Conservation (phyloP, 1,140 invertebrate genomes). For the Lerema accius region DNA sequence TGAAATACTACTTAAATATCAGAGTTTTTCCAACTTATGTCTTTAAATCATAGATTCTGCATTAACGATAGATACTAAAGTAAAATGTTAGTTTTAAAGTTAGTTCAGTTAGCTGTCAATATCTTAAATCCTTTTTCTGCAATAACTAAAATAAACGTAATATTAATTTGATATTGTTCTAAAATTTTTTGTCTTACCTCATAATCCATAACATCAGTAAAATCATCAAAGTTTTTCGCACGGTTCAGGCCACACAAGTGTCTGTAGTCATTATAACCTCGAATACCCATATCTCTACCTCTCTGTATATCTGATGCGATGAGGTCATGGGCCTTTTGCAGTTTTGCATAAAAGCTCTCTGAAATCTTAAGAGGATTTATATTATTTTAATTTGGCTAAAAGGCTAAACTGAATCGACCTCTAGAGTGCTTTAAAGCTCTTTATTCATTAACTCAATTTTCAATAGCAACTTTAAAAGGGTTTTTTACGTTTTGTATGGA, state of each 20-base stretch:
- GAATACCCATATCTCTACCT: conserved; percentile 94
- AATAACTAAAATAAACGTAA: too few relatives aligned
- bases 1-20: too few relatives aligned
- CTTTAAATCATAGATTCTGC: too few relatives aligned
- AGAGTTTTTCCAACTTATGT: too few relatives aligned
- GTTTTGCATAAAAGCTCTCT: conserved; percentile 48
- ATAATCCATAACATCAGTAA: conserved; percentile 81
- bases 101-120: too few relatives aligned
- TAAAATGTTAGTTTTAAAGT: too few relatives aligned
- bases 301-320: conserved; percentile 89
- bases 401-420: not conserved
- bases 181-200: too few relatives aligned
- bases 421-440: not conserved
- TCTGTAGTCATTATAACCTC: conserved; percentile 91
- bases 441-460: not conserved
- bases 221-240: conserved; percentile 84
- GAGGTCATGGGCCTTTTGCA: conserved; percentile 85
- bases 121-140: too few relatives aligned
- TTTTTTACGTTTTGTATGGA: too few relatives aligned
- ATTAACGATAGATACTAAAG: too few relatives aligned
- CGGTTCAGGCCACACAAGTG: conserved; percentile 87
- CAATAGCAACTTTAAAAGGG: too few relatives aligned
- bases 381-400: conserved; percentile 19
- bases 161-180: too few relatives aligned
- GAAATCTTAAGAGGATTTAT: conserved; percentile 47